Evolutionary conservation across 2,888 invertebrate species (phyloP).

Genomic region (Trissonchulus latispiculum): DNA sequence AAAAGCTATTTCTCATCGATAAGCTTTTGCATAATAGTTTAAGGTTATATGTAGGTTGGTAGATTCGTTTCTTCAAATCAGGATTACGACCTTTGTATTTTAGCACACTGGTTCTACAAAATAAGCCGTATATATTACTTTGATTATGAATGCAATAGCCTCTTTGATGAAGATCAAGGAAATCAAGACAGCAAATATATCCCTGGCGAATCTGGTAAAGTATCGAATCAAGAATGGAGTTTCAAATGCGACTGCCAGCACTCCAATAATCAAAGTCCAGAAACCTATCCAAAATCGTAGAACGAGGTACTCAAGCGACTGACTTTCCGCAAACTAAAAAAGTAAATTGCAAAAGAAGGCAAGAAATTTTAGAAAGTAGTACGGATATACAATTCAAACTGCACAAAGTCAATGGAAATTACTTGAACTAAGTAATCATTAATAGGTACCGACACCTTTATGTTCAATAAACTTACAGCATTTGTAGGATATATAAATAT

Average conservation of each 20-base stretch:
- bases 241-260: conserved; percentile 72
- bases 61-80: too few species aligned
- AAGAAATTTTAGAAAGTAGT: too few species aligned
- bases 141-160: conserved; percentile 65
- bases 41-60: too few species aligned
- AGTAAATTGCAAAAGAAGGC: conserved; percentile 13
- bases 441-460: too few species aligned
- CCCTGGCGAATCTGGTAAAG: conserved; percentile 87
- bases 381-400: too few species aligned
- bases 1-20: too few species aligned
- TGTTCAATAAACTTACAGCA: too few species aligned
- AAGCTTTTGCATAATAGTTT: too few species aligned
- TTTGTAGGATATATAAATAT: too few species aligned
- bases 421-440: too few species aligned
- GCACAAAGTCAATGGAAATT: too few species aligned
- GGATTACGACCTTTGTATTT: not conserved
- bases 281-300: conserved; percentile 82
- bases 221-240: conserved; percentile 81
- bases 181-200: conserved; percentile 93
- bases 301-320: conserved; percentile 69
- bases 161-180: conserved; percentile 89
- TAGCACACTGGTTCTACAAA: not conserved
- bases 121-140: too few species aligned
- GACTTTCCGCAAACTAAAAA: conserved; percentile 63
- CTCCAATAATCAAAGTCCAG: conserved; percentile 75